phyloP scores from a whole-genome alignment of 2,888 invertebrate genomes.

The Sturmia bella region DNA sequence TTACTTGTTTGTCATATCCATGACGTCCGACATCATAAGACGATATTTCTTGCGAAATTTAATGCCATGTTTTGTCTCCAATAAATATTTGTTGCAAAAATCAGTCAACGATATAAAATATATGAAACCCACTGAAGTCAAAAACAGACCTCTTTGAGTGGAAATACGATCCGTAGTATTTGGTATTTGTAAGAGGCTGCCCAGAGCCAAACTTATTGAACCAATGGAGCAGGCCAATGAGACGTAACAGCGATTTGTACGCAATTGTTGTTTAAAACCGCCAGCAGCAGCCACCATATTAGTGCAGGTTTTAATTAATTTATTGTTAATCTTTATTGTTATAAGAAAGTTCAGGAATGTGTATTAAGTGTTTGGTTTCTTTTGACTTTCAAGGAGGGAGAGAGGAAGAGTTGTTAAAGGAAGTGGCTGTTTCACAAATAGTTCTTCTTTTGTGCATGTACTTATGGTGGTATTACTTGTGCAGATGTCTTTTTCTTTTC shows the following conservation, averaged over 20 bases:
- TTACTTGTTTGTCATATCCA: constrained; percentile 90
- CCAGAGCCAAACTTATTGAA: constrained; percentile 80
- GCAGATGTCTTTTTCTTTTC: too few species aligned
- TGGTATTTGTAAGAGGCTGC: constrained; percentile 80
- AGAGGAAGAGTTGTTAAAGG: constrained; percentile 19
- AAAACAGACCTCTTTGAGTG: constrained; percentile 84
- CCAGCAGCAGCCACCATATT: constrained; percentile 60
- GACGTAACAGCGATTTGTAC: constrained; percentile 78
- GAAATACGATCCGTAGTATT: constrained; percentile 84
- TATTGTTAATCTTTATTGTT: neutral
- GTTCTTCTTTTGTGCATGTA: too few species aligned
- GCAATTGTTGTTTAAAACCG: constrained; percentile 72
- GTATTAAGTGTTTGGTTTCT: neutral
- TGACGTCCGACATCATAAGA: constrained; percentile 86
- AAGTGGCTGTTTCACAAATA: constrained; percentile 6
- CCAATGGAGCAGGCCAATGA: constrained; percentile 81
- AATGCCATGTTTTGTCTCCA: constrained; percentile 85
- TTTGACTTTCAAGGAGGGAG: too few species aligned
- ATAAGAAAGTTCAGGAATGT: neutral
- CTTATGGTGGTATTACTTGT: too few species aligned
- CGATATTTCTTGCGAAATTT: constrained; percentile 85
- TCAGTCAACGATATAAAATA: constrained; percentile 87
- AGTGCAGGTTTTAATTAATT: constrained; percentile 11
- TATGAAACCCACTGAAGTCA: constrained; percentile 86
- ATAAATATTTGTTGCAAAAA: constrained; percentile 84